Percentiles rank a stretch among this genome's conserved stretches.
Evolutionary conservation across 2,888 invertebrate species (phyloP).

Genomic region (Andrena fulva): DNA sequence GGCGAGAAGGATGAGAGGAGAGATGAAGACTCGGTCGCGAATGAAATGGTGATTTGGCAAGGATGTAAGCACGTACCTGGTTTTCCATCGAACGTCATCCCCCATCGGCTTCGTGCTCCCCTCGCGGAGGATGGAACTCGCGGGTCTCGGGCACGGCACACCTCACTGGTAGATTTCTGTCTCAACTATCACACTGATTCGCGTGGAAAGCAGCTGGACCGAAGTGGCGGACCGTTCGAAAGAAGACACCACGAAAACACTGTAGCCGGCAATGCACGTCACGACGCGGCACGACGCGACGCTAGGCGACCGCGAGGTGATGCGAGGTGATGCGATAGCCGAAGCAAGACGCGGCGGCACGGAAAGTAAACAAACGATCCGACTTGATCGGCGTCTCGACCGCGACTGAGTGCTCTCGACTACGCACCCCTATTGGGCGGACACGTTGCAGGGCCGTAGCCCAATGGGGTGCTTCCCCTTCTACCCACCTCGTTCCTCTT

Average conservation of each 20-base stretch:
- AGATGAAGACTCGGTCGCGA: too few relatives aligned
- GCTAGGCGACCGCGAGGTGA: not conserved
- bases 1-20: too few relatives aligned
- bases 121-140: not conserved
- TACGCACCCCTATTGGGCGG: slow-evolving; percentile 63
- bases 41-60: slow-evolving; percentile 12
- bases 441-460: slow-evolving; percentile 69
- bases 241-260: not conserved
- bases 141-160: slow-evolving; percentile 5
- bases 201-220: too few relatives aligned
- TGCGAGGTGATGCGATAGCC: not conserved
- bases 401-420: slow-evolving; percentile 72
- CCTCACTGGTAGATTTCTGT: not conserved
- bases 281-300: slow-evolving; percentile 14
- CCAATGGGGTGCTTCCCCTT: slow-evolving; percentile 48
- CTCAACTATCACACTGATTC: not conserved
- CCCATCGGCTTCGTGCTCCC: slow-evolving; percentile 68
- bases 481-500: not conserved
- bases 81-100: slow-evolving; percentile 78
- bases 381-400: slow-evolving; percentile 57
- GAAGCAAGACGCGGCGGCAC: not conserved
- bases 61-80: slow-evolving; percentile 62
- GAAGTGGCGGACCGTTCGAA: not conserved
- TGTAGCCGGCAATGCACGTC: not conserved
- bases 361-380: slow-evolving; percentile 12